Evolutionary conservation across 2,797 vertebrate species (phyloP).

Genomic region (Coranthus polyacanthus): DNA sequence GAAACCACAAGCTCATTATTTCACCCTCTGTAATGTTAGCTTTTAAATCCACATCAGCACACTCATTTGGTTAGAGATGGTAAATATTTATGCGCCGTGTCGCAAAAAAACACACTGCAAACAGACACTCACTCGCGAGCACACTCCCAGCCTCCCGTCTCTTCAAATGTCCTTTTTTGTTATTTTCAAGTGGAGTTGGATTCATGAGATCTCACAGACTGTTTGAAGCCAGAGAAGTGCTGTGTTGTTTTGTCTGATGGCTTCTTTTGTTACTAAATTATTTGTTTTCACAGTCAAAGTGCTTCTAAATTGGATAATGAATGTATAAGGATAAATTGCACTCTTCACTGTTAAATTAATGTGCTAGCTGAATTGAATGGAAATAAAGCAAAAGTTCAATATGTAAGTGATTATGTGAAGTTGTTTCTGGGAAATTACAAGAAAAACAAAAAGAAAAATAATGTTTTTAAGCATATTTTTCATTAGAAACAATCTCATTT

Average conservation of each 20-base stretch:
- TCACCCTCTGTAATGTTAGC: slow-evolving; percentile 70
- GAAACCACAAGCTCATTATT: slow-evolving; percentile 79
- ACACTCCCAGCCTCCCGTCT: slow-evolving; percentile 12
- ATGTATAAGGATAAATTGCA: neutral
- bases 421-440: too few relatives aligned
- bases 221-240: neutral
- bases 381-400: slow-evolving; percentile 16
- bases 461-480: too few relatives aligned
- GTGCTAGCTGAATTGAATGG: neutral
- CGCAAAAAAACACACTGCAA: slow-evolving; percentile 23
- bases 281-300: slow-evolving; percentile 31
- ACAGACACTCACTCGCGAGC: slow-evolving; percentile 19
- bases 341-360: neutral
- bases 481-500: too few relatives aligned
- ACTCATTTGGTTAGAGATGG: slow-evolving; percentile 69
- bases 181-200: slow-evolving; percentile 17
- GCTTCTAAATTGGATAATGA: slow-evolving; percentile 6
- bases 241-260: slow-evolving; percentile 2
- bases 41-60: slow-evolving; percentile 76
- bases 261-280: slow-evolving; percentile 14
- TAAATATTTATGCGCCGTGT: slow-evolving; percentile 74
- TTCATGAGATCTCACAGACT: neutral
- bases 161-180: slow-evolving; percentile 27
- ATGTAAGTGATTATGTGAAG: too few relatives aligned
- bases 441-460: too few relatives aligned